Conservation (phyloP, 2,888 invertebrate species). For the Ormyrus nitidulus region DNA sequence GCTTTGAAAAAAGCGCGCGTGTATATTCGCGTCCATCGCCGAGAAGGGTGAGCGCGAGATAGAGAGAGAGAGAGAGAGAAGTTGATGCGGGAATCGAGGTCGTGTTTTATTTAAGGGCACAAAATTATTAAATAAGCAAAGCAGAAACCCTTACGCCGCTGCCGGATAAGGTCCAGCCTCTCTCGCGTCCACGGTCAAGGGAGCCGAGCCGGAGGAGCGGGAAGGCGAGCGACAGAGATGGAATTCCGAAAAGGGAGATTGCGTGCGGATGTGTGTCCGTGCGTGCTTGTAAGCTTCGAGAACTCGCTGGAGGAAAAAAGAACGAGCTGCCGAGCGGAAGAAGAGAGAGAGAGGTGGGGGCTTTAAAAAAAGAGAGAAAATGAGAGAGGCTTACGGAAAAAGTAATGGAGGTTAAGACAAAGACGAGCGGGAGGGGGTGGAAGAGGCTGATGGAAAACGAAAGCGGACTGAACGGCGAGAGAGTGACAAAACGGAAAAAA, state of each 20-base stretch:
- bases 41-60: background rate
- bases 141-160: conserved; percentile 63
- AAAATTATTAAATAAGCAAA: conserved; percentile 43
- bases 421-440: conserved; percentile 31
- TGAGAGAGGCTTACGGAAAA: conserved; percentile 45
- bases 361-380: conserved; percentile 58
- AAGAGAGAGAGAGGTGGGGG: background rate
- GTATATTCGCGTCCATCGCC: background rate
- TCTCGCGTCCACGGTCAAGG: conserved; percentile 63
- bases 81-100: background rate
- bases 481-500: background rate
- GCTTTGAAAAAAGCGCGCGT: background rate
- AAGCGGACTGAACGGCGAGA: background rate
- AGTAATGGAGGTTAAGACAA: conserved; percentile 52
- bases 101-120: conserved; percentile 38
- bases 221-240: conserved; percentile 37
- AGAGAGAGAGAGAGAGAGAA: background rate
- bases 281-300: background rate
- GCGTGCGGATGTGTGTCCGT: background rate
- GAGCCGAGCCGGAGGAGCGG: conserved; percentile 30
- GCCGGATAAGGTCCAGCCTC: no score
- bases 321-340: conserved; percentile 55
- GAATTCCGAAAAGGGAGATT: background rate
- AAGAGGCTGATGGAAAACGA: conserved; percentile 4
- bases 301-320: conserved; percentile 44